phyloP scores from a whole-genome alignment of 2,113 vertebrate genomes.

The Neogale vison region DNA sequence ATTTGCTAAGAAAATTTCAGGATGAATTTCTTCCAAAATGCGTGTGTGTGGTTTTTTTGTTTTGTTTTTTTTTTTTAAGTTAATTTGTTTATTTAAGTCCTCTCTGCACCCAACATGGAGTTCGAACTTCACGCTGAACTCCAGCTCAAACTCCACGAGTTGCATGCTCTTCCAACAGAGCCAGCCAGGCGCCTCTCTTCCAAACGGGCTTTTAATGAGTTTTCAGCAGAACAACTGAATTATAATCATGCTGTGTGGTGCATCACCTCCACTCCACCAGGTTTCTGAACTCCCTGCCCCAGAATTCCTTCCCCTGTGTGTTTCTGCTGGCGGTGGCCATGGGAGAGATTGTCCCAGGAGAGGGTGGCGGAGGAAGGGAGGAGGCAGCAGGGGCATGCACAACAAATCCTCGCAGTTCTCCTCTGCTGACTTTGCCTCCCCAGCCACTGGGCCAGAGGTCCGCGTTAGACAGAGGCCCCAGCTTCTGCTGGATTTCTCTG shows the following conservation, averaged over 20 bases:
- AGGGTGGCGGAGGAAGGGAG: too few relatives aligned
- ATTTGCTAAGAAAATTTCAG: neutral
- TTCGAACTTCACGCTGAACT: neutral
- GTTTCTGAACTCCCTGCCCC: neutral
- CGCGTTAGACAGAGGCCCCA: fast-evolving
- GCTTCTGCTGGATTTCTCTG: neutral
- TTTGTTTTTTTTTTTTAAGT: too few relatives aligned
- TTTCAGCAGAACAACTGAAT: neutral
- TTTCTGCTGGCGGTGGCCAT: neutral
- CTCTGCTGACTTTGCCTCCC: neutral
- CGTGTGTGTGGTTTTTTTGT: too few relatives aligned
- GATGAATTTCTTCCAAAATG: neutral
- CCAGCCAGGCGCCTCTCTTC: neutral
- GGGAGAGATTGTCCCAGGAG: neutral
- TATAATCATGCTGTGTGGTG: neutral
- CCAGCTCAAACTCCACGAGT: too few relatives aligned
- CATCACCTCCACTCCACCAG: too few relatives aligned
- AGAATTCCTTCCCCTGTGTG: neutral
- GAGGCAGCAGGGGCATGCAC: fast-evolving
- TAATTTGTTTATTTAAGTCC: neutral
- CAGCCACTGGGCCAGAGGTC: neutral
- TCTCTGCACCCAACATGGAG: neutral
- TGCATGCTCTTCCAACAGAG: neutral
- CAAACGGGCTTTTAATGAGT: neutral
- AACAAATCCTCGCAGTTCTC: fast-evolving